These are phyloP conservation scores for Porites lutea DNA, from an alignment of 64 coral and sea anemone genomes.

Conservation along the genomic window DNA sequence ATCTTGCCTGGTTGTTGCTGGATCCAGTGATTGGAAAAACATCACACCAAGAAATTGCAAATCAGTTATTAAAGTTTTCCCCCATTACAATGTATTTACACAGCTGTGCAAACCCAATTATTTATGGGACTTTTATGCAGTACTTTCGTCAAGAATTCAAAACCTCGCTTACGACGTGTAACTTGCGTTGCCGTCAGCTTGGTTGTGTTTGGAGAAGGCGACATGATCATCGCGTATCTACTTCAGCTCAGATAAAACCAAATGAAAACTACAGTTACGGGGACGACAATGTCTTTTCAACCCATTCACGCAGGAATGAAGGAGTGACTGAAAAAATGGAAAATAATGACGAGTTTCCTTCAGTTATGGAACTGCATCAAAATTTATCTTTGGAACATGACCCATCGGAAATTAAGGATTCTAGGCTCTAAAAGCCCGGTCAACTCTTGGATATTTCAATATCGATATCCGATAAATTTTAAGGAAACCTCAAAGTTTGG, in stretches of 20 bases:
- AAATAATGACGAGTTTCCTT: neutral
- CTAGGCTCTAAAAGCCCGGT: neutral
- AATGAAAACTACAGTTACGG: neutral
- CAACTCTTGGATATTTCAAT: too few relatives aligned
- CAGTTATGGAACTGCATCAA: neutral
- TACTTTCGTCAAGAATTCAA: slow-evolving; percentile 37
- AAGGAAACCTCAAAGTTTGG: too few relatives aligned
- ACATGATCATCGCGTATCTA: neutral
- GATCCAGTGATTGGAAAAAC: slow-evolving; percentile 30
- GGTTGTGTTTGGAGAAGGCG: neutral
- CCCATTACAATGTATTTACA: slow-evolving; percentile 53
- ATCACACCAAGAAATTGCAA: slow-evolving; percentile 27
- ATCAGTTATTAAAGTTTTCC: slow-evolving; percentile 37
- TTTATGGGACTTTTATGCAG: slow-evolving; percentile 61
- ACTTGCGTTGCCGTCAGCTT: neutral
- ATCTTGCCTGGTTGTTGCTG: slow-evolving; percentile 61
- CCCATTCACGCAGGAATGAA: neutral
- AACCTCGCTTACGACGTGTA: neutral
- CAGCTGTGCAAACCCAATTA: slow-evolving; percentile 52
- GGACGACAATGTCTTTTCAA: neutral
- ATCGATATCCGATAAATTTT: too few relatives aligned
- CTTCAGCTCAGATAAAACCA: neutral
- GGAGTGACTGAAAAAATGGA: neutral
- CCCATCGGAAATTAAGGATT: neutral
- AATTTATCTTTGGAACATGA: neutral